Percentiles rank a stretch among this genome's conserved stretches.
These are phyloP conservation scores for Tetraneura akinire DNA, from an alignment of 1,140 invertebrate species.

Conservation along the genomic window DNA sequence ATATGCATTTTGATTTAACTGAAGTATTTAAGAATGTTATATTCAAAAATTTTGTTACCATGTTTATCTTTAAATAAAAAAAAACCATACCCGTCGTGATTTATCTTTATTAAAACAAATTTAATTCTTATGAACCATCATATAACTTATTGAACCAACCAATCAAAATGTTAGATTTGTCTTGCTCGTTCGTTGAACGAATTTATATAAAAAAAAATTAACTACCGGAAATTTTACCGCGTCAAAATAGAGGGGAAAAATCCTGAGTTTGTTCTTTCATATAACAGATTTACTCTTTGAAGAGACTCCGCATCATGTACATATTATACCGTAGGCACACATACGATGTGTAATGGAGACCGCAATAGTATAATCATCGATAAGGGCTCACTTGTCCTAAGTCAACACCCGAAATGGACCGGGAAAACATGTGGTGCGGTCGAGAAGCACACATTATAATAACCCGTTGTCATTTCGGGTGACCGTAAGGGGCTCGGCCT, in stretches of 20 bases:
- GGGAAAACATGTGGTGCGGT: slow-evolving; percentile 26
- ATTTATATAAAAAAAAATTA: too few relatives aligned
- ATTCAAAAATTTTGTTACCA: too few relatives aligned
- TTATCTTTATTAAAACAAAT: too few relatives aligned
- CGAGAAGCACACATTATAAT: slow-evolving; percentile 32
- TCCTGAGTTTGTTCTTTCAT: neutral
- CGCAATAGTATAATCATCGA: neutral
- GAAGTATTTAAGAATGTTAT: too few relatives aligned
- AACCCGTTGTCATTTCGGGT: slow-evolving; percentile 40
- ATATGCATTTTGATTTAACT: too few relatives aligned
- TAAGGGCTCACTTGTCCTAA: slow-evolving; percentile 41
- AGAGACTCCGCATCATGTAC: slow-evolving; percentile 2
- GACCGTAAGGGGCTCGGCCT: slow-evolving; percentile 38
- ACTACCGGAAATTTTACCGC: slow-evolving; percentile 14
- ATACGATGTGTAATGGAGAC: slow-evolving; percentile 22
- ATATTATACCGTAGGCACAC: neutral
- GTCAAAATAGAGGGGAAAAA: neutral
- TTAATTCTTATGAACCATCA: too few relatives aligned
- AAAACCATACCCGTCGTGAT: too few relatives aligned
- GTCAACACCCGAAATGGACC: slow-evolving; percentile 35
- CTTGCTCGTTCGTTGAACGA: neutral
- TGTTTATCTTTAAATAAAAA: too few relatives aligned
- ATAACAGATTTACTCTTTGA: slow-evolving; percentile 17
- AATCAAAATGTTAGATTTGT: neutral
- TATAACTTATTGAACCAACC: too few relatives aligned